A percentile compares a stretch with the other conserved stretches of the same genome.
Conservation (phyloP, 2,113 vertebrate species). For the Albula glossodonta region DNA sequence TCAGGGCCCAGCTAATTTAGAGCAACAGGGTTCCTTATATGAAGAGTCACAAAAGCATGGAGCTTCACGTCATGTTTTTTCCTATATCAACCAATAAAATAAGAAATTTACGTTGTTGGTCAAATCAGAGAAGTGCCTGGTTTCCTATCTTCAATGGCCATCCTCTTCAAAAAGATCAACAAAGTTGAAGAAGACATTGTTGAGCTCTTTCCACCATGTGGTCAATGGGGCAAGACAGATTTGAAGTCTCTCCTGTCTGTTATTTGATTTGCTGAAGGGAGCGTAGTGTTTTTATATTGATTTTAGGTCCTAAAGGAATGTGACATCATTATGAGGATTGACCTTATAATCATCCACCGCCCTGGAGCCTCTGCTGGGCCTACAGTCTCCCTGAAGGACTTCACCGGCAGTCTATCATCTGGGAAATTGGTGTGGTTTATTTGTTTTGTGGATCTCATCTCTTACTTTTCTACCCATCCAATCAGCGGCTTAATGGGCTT, state of each 20-base stretch:
- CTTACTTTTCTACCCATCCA: constrained; percentile 46
- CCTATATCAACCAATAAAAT: no score
- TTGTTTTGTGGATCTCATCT: constrained; percentile 71
- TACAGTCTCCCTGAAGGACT: constrained; percentile 49
- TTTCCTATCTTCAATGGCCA: no score
- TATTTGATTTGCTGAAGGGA: constrained; percentile 72
- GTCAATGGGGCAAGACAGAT: constrained; percentile 58
- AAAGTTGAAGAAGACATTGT: constrained; percentile 36
- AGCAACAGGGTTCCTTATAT: neutral
- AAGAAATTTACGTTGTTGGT: no score
- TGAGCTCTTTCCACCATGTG: constrained; percentile 54
- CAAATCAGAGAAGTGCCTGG: no score
- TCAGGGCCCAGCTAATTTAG: neutral
- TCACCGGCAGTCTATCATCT: constrained; percentile 54
- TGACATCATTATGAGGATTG: constrained; percentile 75
- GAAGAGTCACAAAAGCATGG: no score
- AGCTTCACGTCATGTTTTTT: no score
- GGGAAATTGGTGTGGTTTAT: constrained; percentile 68
- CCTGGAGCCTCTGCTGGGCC: constrained; percentile 61
- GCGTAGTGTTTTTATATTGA: constrained; percentile 66
- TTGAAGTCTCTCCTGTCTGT: constrained; percentile 59
- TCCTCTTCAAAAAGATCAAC: constrained; percentile 21
- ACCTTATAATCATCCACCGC: constrained; percentile 70
- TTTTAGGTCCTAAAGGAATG: constrained; percentile 73
- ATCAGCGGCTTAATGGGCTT: constrained; percentile 51